These are phyloP conservation scores for Acanthoscelides obtectus DNA, from an alignment of 2,888 invertebrate genomes.

Conservation along the genomic window DNA sequence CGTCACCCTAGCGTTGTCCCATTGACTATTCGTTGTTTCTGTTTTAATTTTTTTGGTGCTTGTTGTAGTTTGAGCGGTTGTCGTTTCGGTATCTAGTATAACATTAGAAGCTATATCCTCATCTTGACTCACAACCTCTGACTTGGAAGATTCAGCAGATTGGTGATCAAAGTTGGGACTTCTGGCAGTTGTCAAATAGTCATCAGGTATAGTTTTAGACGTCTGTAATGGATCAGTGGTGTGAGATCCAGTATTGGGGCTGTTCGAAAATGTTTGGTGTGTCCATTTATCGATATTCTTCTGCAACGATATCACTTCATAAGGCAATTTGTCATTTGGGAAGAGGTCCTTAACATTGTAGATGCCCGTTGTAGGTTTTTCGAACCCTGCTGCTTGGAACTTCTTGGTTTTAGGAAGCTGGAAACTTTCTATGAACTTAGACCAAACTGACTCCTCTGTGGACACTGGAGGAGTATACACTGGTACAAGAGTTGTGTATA, in stretches of 20 bases:
- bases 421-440: constrained; percentile 48
- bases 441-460: constrained; percentile 37
- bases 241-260: constrained; percentile 40
- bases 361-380: constrained; percentile 35
- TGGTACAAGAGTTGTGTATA: constrained; percentile 39
- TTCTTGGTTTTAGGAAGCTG: constrained; percentile 51
- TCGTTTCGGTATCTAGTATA: constrained; percentile 26
- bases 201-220: constrained; percentile 73
- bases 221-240: constrained; percentile 48
- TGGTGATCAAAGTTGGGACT: constrained; percentile 29
- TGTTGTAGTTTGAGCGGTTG: constrained; percentile 10
- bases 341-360: constrained; percentile 51
- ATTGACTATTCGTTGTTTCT: constrained; percentile 45
- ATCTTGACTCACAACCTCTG: constrained; percentile 26
- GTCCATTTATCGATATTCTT: constrained; percentile 85
- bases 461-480: constrained; percentile 38
- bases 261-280: constrained; percentile 63
- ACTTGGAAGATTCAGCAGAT: constrained; percentile 34
- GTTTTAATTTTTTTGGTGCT: constrained; percentile 16
- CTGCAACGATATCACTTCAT: constrained; percentile 70
- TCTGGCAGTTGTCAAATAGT: constrained; percentile 58
- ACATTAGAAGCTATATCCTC: constrained; percentile 38
- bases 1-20: constrained; percentile 66
- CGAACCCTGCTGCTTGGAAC: constrained; percentile 41
- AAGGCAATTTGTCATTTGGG: constrained; percentile 50